Conservation (phyloP, 2,113 vertebrate genomes). For the Catharus fuscescens region DNA sequence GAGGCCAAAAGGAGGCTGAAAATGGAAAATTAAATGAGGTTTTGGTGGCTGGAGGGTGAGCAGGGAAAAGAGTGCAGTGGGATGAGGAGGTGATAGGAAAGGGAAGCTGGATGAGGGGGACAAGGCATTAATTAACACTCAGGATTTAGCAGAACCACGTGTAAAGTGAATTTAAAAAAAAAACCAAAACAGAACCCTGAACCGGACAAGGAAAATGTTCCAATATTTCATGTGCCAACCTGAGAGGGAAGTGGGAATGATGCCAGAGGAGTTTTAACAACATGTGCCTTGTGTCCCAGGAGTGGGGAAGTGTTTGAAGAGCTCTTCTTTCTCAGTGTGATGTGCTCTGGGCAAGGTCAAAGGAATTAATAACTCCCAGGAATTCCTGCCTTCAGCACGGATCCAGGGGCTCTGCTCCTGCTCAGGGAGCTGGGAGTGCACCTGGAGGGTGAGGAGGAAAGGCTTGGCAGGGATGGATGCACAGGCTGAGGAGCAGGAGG, state of each 20-base stretch:
- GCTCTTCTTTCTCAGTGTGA: rapidly evolving
- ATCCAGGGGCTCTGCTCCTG: neutral
- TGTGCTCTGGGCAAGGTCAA: neutral
- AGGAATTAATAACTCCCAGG: neutral
- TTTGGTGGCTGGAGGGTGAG: neutral
- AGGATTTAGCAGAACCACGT: neutral
- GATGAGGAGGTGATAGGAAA: neutral
- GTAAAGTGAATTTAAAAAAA: no score
- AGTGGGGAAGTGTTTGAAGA: neutral
- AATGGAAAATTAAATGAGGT: neutral
- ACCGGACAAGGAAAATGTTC: neutral
- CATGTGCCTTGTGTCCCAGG: rapidly evolving
- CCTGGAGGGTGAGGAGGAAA: neutral
- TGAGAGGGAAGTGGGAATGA: neutral
- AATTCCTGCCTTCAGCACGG: rapidly evolving
- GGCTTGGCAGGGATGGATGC: neutral
- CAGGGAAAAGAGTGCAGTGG: neutral
- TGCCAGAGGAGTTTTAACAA: neutral
- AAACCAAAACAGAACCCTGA: neutral
- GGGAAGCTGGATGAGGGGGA: neutral
- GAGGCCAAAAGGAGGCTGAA: neutral
- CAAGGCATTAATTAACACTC: neutral
- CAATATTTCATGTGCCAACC: neutral
- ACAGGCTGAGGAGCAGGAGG: neutral
- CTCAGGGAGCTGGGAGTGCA: neutral